These are phyloP conservation scores for Volucella inanis DNA, from an alignment of 2,888 invertebrate genomes.

Conservation along the genomic window DNA sequence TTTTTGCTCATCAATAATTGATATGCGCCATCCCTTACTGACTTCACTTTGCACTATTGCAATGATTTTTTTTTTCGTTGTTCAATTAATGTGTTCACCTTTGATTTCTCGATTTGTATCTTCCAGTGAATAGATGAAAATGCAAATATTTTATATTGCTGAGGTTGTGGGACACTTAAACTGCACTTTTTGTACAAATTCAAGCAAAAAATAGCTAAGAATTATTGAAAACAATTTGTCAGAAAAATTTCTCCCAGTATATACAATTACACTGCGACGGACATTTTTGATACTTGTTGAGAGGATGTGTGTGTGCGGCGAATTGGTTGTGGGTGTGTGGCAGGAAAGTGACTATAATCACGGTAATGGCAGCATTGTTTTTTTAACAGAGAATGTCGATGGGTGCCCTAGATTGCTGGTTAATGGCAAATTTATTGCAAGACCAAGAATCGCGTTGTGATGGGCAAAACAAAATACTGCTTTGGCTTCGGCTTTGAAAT, in stretches of 20 bases:
- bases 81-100: conserved; percentile 64
- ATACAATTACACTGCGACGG: conserved; percentile 69
- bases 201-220: conserved; percentile 48
- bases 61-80: conserved; percentile 43
- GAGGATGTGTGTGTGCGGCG: conserved; percentile 70
- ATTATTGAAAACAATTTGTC: conserved; percentile 67
- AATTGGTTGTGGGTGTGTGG: conserved; percentile 58
- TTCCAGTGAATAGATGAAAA: conserved; percentile 35
- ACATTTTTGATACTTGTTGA: conserved; percentile 75
- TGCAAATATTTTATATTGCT: conserved; percentile 35
- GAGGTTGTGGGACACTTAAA: conserved; percentile 39
- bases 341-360: conserved; percentile 31
- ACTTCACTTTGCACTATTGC: conserved; percentile 66
- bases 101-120: conserved; percentile 49
- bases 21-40: conserved; percentile 45
- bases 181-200: conserved; percentile 58
- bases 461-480: too few species aligned
- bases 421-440: neutral
- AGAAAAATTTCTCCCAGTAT: conserved; percentile 56
- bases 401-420: neutral
- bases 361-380: conserved; percentile 45
- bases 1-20: conserved; percentile 15
- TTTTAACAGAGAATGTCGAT: conserved; percentile 7
- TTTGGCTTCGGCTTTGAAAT: too few species aligned
- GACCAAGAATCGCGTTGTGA: neutral